Base-by-base conservation (phyloP, 1,140 invertebrate species). In the Drosophila teissieri region DNA sequence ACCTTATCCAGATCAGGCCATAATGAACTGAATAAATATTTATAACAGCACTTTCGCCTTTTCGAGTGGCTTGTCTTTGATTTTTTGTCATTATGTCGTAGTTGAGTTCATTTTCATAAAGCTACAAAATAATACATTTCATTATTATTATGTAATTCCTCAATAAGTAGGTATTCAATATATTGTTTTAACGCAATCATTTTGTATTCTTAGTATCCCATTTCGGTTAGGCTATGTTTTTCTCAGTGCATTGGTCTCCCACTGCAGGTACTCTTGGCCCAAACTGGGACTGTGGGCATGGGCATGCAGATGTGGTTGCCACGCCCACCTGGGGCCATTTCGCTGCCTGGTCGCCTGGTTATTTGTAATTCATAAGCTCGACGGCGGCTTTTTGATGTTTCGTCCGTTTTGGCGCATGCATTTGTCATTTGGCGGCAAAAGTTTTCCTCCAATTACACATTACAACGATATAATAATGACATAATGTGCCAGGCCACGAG, bases 341-440 rank as follows among this genome's bases (percentile, higher is more conserved):
- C 44, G 19, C 67, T 42, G 57, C 42, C 62, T 48, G 76, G 69
- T 63, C 68, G 79, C 72, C 65, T 77, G 62, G 74, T 77, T 78
- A 83, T 86, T 86, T 86, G 83, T 86, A 88, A 86, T 86, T 86
- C 83, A 86, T 88, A 86, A 88, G 79, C 67, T 79, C 56, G 83
- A 86, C 83, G 83, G 83, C 83, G 70, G 61, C 83, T 73, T 76
- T 86, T 88, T 63, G 46, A 62, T 56, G 65, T 72, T 55, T 78
- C 48, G 48, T 63, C 49, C 56, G 51, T 82, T 85, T 85, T 78
- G 78, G 74, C 57, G 31, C 65, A 73, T 77, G 56, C 76, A 86
- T 83, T 86, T 86, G 83, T 86, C 83, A 86, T 86, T 86, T 86
- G 83, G 58, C 79, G 83, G 83, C 83, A 88, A 88, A 84, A 88